Evolutionary conservation across 23 tunicate species (phyloP).

Genomic region (Ascidia mentula): DNA sequence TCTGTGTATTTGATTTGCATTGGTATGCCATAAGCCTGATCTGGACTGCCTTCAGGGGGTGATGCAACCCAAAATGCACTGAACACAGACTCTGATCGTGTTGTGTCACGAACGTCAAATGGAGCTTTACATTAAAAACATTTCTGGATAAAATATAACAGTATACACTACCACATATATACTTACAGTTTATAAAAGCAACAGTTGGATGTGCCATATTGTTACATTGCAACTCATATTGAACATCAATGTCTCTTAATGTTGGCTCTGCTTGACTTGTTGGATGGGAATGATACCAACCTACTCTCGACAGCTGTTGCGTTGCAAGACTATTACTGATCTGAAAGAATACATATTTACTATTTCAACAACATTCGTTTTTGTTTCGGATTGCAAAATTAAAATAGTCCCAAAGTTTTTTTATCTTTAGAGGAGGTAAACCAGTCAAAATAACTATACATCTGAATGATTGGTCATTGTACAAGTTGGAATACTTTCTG

Average conservation of each 20-base stretch:
- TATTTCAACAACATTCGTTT: background rate
- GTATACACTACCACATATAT: background rate
- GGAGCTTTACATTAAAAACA: conserved; percentile 37
- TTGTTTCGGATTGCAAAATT: too few relatives aligned
- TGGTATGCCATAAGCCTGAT: conserved; percentile 44
- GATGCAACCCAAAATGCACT: conserved; percentile 70
- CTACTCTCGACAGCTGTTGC: conserved; percentile 26
- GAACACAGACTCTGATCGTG: conserved; percentile 40
- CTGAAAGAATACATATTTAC: too few relatives aligned
- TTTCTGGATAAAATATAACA: background rate
- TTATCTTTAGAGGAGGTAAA: too few relatives aligned
- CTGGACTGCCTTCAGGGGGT: conserved; percentile 23
- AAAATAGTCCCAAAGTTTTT: too few relatives aligned
- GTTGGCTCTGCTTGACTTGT: conserved; percentile 74
- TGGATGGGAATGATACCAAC: conserved; percentile 95
- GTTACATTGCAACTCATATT: conserved; percentile 56
- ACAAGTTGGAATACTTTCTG: too few relatives aligned
- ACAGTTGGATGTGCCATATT: conserved; percentile 45
- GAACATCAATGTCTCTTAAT: conserved; percentile 79
- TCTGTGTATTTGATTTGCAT: conserved; percentile 51
- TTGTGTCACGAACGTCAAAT: conserved; percentile 29
- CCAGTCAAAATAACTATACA: too few relatives aligned
- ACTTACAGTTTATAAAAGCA: conserved; percentile 63
- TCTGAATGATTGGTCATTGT: too few relatives aligned
- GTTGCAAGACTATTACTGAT: conserved; percentile 23